Percentiles rank a stretch among this genome's conserved stretches.
Conservation (phyloP, 2,888 invertebrate genomes). For the Pelosia muscerda region DNA sequence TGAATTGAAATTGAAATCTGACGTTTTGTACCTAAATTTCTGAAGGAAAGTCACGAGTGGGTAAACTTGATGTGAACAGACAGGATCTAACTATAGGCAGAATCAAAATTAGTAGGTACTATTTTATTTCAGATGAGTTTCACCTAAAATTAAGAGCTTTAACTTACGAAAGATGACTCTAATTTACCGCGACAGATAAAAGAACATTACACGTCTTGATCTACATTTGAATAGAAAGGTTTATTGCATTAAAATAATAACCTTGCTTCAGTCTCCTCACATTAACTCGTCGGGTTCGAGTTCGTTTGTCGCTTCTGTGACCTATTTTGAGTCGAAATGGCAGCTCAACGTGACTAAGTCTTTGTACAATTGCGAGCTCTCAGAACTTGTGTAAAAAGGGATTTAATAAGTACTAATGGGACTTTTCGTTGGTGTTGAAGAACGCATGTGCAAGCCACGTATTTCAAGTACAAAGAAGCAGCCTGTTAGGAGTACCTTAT, state of each 20-base stretch:
- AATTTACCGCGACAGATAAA: slow-evolving; percentile 59
- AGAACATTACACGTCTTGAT: slow-evolving; percentile 58
- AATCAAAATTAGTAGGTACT: not conserved
- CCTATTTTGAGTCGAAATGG: slow-evolving; percentile 46
- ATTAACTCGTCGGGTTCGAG: slow-evolving; percentile 24
- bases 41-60: not conserved
- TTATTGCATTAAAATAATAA: slow-evolving; percentile 71
- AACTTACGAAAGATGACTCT: slow-evolving; percentile 43
- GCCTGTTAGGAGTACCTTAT: no score
- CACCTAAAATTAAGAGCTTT: not conserved
- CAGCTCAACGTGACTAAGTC: slow-evolving; percentile 38
- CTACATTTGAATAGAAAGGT: slow-evolving; percentile 64
- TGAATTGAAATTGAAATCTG: no score
- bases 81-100: not conserved
- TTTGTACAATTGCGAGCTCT: slow-evolving; percentile 28
- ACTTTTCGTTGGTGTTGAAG: slow-evolving; percentile 7
- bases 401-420: slow-evolving; percentile 24
- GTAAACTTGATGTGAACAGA: not conserved
- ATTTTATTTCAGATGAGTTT: not conserved
- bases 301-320: slow-evolving; percentile 30
- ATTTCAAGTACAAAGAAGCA: not conserved
- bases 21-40: not conserved
- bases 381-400: slow-evolving; percentile 20
- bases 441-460: slow-evolving; percentile 6
- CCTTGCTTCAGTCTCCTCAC: slow-evolving; percentile 50